A percentile compares a stretch with the other conserved stretches of the same genome.
Evolutionary conservation across 2,113 vertebrate genomes (phyloP).

Genomic region (Fregata magnificens): DNA sequence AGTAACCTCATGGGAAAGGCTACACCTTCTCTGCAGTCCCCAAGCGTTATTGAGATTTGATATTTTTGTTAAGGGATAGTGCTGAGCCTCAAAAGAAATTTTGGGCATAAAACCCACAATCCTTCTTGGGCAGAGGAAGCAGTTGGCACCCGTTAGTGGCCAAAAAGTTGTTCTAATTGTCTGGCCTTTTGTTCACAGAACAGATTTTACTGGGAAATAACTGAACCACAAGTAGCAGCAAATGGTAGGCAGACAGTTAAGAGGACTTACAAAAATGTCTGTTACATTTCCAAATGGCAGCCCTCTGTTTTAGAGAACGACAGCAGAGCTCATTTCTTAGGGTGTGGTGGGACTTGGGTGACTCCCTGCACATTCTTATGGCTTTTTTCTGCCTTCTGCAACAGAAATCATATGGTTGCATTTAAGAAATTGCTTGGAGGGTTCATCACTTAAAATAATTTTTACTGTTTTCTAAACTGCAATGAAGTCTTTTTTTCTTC

Average conservation of each 20-base stretch:
- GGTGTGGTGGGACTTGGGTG: neutral
- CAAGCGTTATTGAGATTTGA: accelerated
- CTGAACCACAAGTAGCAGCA: neutral
- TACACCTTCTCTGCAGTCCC: neutral
- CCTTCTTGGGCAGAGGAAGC: neutral
- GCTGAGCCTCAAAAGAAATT: neutral
- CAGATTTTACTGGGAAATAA: neutral
- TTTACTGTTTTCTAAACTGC: neutral
- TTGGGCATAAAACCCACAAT: neutral
- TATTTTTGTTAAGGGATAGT: neutral
- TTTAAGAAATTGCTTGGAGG: neutral
- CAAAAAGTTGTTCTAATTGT: neutral
- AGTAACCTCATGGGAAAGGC: neutral
- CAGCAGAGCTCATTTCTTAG: neutral
- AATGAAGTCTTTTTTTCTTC: neutral
- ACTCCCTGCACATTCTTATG: neutral
- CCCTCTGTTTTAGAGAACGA: neutral
- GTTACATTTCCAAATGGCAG: neutral
- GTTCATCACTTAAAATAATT: neutral
- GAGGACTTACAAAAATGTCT: neutral
- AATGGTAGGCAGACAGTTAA: neutral
- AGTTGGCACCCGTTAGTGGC: neutral
- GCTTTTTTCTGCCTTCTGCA: neutral
- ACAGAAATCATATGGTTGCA: neutral
- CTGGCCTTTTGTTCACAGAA: neutral